Conservation (phyloP, 2,888 invertebrate species). For the Tipula vernalis region DNA sequence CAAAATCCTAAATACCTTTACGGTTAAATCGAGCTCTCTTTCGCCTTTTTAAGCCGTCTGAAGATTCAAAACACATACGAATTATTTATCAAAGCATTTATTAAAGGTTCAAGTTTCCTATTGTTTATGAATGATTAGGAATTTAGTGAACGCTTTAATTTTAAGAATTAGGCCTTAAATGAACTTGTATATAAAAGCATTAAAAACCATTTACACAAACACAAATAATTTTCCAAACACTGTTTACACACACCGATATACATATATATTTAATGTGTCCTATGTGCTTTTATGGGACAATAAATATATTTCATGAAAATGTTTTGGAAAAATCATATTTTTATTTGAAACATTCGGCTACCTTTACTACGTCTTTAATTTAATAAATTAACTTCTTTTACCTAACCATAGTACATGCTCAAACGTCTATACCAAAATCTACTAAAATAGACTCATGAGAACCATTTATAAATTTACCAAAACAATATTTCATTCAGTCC, state of each 20-base stretch:
- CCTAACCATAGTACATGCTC: neutral
- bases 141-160: too few relatives aligned
- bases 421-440: neutral
- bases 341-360: neutral
- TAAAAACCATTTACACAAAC: neutral
- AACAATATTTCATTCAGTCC: neutral
- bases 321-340: neutral
- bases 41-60: too few relatives aligned
- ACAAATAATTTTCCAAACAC: neutral
- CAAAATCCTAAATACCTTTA: too few relatives aligned
- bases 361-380: neutral
- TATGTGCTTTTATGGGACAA: neutral
- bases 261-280: neutral
- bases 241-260: neutral
- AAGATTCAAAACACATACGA: too few relatives aligned
- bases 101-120: too few relatives aligned
- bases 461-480: neutral
- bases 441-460: constrained; percentile 4
- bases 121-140: too few relatives aligned
- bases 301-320: neutral
- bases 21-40: too few relatives aligned
- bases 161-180: too few relatives aligned
- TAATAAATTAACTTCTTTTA: neutral
- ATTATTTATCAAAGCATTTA: too few relatives aligned
- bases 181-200: too few relatives aligned